Percentiles rank a stretch among this genome's conserved stretches.
Evolutionary conservation across 2,888 invertebrate species (phyloP).

Genomic region (Tenthredo amoena): DNA sequence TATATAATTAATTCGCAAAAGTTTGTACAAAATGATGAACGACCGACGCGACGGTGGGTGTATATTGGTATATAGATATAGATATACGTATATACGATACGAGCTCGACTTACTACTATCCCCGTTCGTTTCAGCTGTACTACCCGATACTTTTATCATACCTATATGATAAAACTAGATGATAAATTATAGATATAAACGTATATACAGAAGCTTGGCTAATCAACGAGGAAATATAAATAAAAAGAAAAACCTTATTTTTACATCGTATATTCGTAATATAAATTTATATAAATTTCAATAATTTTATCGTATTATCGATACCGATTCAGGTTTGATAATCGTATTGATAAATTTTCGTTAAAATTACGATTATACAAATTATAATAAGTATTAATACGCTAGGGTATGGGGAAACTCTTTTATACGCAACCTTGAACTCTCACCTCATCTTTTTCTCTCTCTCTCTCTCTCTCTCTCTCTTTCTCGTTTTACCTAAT

Average conservation of each 20-base stretch:
- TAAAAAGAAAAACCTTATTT: no score
- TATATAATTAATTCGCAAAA: not conserved
- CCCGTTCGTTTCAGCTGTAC: not conserved
- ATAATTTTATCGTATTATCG: no score
- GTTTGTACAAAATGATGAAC: not conserved
- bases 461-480: conserved; percentile 45
- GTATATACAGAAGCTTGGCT: no score
- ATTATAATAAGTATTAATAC: not conserved
- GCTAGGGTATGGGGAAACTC: not conserved
- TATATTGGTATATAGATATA: not conserved
- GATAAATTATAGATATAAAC: no score
- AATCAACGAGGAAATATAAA: no score
- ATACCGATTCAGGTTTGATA: no score
- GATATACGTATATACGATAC: not conserved
- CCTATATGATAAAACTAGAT: no score
- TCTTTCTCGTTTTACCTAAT: conserved; percentile 52
- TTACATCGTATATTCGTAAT: no score
- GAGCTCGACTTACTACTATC: not conserved
- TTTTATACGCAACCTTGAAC: conserved; percentile 31
- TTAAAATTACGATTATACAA: no score
- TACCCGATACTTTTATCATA: no score
- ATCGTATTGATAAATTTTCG: not conserved
- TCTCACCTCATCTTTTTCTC: conserved; percentile 23
- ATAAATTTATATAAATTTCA: no score
- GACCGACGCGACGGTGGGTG: not conserved